phyloP scores from a whole-genome alignment of 2,888 invertebrate species.

The Prosopocoilus inquinatus region DNA sequence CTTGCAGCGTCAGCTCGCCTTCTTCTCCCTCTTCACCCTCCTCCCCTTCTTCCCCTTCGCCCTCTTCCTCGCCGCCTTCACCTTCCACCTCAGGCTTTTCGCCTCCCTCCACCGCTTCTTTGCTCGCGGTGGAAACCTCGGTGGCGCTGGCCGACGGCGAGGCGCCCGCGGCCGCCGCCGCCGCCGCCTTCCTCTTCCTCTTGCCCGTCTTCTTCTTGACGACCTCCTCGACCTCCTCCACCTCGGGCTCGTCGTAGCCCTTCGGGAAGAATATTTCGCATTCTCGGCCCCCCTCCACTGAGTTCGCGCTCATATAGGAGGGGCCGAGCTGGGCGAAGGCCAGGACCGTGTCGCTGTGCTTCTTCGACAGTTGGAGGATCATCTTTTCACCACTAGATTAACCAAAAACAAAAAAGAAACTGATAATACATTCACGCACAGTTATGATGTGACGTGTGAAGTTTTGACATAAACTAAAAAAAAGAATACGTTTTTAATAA shows the following conservation, averaged over 20 bases:
- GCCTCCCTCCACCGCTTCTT: conserved; percentile 23
- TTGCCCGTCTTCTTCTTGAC: conserved; percentile 57
- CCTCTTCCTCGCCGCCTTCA: conserved; percentile 41
- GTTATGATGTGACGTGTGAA: no score
- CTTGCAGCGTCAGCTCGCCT: conserved; percentile 28
- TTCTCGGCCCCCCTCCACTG: conserved; percentile 63
- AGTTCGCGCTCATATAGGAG: conserved; percentile 66
- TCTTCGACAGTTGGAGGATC: conserved; percentile 65
- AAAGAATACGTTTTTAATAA: no score
- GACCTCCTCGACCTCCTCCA: conserved; percentile 39
- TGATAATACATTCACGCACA: no score
- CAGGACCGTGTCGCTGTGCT: conserved; percentile 62
- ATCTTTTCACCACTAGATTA: conserved; percentile 62
- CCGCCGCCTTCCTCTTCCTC: conserved; percentile 47
- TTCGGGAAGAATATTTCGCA: conserved; percentile 68
- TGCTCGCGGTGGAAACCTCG: conserved; percentile 17
- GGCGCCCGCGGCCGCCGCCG: conserved; percentile 18
- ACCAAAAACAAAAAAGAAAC: no score
- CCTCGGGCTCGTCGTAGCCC: conserved; percentile 59
- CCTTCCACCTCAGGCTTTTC: conserved; percentile 31
- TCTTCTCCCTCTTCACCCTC: conserved; percentile 38
- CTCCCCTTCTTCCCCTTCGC: conserved; percentile 30
- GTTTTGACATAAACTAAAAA: no score
- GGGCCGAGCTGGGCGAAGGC: conserved; percentile 65
- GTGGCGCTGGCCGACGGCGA: conserved; percentile 19